phyloP scores from a whole-genome alignment of 2,888 invertebrate genomes.

The Matsumyia berberina region DNA sequence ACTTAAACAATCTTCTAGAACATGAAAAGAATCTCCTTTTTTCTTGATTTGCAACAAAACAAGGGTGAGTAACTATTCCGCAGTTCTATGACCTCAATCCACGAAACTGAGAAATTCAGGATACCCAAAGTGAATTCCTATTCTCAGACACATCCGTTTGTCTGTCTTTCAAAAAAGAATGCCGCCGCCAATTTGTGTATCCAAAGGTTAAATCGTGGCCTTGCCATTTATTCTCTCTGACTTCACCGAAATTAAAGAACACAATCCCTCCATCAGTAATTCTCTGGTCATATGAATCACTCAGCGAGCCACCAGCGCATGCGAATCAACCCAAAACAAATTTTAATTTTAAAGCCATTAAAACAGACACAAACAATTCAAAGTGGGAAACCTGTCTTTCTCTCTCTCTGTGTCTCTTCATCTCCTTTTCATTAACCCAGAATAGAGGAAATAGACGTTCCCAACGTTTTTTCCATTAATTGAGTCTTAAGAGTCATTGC shows the following conservation, averaged over 20 bases:
- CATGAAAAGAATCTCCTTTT: no score
- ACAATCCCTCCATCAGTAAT: conserved; percentile 6
- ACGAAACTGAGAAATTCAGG: not conserved
- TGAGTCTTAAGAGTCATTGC: conserved; percentile 62
- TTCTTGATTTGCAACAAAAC: no score
- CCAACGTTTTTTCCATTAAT: conserved; percentile 46
- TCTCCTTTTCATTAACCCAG: conserved; percentile 37
- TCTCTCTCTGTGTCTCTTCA: not conserved
- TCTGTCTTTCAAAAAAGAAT: conserved; percentile 11
- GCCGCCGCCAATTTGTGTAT: conserved; percentile 4
- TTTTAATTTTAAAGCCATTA: conserved; percentile 36
- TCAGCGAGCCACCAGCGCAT: not conserved
- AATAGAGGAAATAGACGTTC: conserved; percentile 17
- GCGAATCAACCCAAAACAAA: conserved; percentile 25
- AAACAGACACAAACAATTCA: conserved; percentile 19
- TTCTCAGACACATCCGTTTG: not conserved
- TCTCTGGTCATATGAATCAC: conserved; percentile 37
- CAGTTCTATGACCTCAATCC: not conserved
- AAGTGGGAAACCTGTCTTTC: not conserved
- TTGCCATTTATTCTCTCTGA: conserved; percentile 51
- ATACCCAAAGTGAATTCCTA: not conserved
- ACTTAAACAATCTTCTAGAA: no score
- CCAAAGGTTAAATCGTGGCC: conserved; percentile 42
- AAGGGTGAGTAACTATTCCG: no score
- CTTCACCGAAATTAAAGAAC: conserved; percentile 4